phyloP scores from a whole-genome alignment of 2,113 vertebrate genomes.

The Misgurnus anguillicaudatus region DNA sequence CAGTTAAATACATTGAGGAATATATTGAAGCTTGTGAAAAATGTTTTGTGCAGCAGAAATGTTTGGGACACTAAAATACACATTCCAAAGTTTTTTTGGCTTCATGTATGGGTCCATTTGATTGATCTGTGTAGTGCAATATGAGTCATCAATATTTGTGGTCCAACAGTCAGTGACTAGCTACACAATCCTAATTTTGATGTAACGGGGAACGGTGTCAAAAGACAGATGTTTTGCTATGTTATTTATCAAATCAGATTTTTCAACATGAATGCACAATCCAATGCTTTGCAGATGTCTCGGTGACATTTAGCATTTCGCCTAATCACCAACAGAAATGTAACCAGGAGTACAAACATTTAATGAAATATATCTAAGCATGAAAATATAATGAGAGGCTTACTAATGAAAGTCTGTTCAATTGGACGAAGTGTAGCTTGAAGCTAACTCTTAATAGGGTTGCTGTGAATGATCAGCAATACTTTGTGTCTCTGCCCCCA shows the following conservation, averaged over 20 bases:
- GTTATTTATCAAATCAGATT: neutral
- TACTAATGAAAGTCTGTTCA: slow-evolving; percentile 45
- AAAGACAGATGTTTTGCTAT: neutral
- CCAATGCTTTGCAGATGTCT: neutral
- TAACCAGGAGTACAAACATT: neutral
- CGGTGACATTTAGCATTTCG: neutral
- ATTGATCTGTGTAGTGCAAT: too few relatives aligned
- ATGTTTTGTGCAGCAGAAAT: too few relatives aligned
- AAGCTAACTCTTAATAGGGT: slow-evolving; percentile 48
- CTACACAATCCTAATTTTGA: too few relatives aligned
- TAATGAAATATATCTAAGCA: neutral
- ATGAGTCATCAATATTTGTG: too few relatives aligned
- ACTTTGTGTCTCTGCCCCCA: slow-evolving; percentile 38
- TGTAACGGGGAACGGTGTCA: too few relatives aligned
- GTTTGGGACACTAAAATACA: too few relatives aligned
- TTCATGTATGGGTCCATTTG: too few relatives aligned
- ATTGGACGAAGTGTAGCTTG: slow-evolving; percentile 44
- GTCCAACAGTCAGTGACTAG: too few relatives aligned
- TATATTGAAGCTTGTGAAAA: too few relatives aligned
- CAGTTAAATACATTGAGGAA: too few relatives aligned
- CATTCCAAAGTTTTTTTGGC: too few relatives aligned
- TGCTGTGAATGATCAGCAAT: slow-evolving; percentile 42
- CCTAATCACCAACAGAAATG: neutral
- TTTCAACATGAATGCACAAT: neutral
- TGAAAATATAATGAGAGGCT: slow-evolving; percentile 38